Percentiles rank a stretch among this genome's conserved stretches.
Conservation (phyloP, 2,113 vertebrate species). For the Prolemur simus region DNA sequence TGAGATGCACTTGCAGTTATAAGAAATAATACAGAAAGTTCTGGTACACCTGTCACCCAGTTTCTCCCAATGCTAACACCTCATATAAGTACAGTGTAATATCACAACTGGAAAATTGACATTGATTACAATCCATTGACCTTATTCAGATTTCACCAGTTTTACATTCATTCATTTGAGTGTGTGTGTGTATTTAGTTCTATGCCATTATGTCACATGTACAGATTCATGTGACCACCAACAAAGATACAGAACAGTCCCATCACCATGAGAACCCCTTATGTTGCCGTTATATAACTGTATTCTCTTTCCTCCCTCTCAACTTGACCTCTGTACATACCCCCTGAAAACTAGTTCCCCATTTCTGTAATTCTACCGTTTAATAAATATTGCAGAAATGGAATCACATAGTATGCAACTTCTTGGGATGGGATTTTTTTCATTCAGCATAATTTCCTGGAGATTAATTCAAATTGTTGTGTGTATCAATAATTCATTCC, state of each 20-base stretch:
- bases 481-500: neutral
- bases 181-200: neutral
- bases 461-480: neutral
- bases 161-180: neutral
- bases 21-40: neutral
- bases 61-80: neutral
- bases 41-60: neutral
- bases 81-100: neutral
- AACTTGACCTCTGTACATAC: neutral
- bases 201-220: neutral
- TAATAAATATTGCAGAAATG: constrained; percentile 1
- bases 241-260: neutral
- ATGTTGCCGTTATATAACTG: neutral
- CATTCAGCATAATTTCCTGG: neutral
- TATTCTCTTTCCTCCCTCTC: neutral
- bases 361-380: neutral
- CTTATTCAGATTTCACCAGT: neutral
- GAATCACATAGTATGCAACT: neutral
- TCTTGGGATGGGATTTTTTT: neutral
- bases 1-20: neutral
- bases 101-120: neutral
- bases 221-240: neutral
- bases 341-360: neutral
- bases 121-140: neutral
- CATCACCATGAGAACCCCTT: neutral